Base-by-base conservation (phyloP, 2,797 vertebrate genomes). In the Picus viridis region DNA sequence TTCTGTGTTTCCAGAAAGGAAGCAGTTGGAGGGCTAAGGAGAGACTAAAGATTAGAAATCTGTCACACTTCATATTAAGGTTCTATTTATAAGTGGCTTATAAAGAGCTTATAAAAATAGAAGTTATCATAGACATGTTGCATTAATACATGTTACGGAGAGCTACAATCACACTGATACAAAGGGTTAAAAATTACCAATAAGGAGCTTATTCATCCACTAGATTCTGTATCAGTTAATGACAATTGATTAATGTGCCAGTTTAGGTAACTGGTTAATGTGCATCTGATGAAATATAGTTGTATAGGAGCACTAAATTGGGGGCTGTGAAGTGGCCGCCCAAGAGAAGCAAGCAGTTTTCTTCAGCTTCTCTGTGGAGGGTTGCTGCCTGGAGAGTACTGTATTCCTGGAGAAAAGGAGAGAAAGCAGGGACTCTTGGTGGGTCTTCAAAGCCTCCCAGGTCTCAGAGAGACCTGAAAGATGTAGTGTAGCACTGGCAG, bases 61-160 rank as follows among this genome's bases (percentile, higher is more conserved):
- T 95, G 94, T 94, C 93, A 96, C 92, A 86, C 85, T 95, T 91
- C 83, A 63, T 92, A 93, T 93, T 95, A 94, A 94, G 86, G 61
- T 95, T 93, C 94, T 96, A 96, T 96, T 96, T 95, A 92, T 96
- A 96, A 95, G 47, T 88, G 87, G 83, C 87, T 96, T 94, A 94
- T 77, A 91, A 95, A 86, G 29, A 80, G 74, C 91, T 93, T 93
- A 91, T 89, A 76, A 92, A 94, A 88, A 70, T 59, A 86, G 84
- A 87, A 90, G 71, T 86, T 86, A 58, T 49, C 95, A 49, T 26
- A 79, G 70, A 62, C 45, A 88, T 75, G 34, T 94, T 93, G 68
- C 67, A 57, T 70, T 68, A 76, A 23, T 34, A 36, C 16, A 20
- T 49, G 27, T 32, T 74, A 88, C 12, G 45, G 83, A 86, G 10